Conservation (phyloP, 2,888 invertebrate genomes). For the Cryptophagus acutangulus region DNA sequence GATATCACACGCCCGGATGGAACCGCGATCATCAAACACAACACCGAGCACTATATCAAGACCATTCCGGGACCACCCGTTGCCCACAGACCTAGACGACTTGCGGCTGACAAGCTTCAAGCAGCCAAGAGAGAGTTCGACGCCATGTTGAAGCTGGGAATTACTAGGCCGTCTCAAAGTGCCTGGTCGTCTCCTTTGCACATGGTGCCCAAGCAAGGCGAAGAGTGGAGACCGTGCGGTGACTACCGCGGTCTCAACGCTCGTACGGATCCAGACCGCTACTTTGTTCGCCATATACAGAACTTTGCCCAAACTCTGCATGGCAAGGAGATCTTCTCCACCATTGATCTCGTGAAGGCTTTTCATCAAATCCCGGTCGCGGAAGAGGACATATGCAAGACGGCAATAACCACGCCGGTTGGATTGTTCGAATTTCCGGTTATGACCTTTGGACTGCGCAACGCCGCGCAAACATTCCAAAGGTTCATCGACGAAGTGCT, state of each 20-base stretch:
- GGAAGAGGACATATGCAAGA: conserved; percentile 37
- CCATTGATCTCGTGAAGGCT: conserved; percentile 24
- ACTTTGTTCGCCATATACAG: conserved; percentile 24
- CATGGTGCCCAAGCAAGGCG: conserved; percentile 29
- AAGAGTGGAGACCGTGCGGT: conserved; percentile 22
- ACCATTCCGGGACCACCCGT: no score
- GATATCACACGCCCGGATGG: no score
- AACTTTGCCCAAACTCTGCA: conserved; percentile 19
- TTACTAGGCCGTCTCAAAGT: no score
- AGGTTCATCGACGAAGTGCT: conserved; percentile 35
- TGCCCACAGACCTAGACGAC: no score
- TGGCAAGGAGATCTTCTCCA: conserved; percentile 15
- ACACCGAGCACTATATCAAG: no score
- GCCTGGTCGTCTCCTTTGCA: no score
- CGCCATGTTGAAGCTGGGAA: no score
- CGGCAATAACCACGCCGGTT: conserved; percentile 40
- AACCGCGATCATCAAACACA: no score
- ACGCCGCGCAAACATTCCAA: conserved; percentile 41
- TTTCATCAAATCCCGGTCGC: conserved; percentile 40
- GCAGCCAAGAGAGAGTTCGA: no score
- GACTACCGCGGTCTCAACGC: conserved; percentile 28
- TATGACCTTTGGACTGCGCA: conserved; percentile 38
- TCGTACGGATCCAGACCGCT: conserved; percentile 22
- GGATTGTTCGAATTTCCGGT: conserved; percentile 37
- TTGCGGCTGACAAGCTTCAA: no score